A percentile compares a stretch with the other conserved stretches of the same genome.
Conservation (phyloP, 2,888 invertebrate genomes). For the Parelbella ahira region DNA sequence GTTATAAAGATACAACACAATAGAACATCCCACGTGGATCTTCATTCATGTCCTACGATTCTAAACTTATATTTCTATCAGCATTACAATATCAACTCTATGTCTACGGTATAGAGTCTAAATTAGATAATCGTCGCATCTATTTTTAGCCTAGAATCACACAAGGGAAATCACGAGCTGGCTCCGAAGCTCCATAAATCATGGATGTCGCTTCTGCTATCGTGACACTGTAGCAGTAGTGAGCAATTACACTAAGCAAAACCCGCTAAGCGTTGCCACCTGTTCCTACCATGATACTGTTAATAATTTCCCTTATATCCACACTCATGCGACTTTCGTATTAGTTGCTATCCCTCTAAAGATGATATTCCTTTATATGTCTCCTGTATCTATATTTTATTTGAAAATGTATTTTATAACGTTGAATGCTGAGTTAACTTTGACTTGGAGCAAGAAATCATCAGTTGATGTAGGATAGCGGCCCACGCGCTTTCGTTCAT, state of each 20-base stretch:
- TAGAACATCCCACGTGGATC: conserved; percentile 33
- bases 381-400: conserved; percentile 1
- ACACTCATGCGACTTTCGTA: conserved; percentile 32
- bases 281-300: conserved; percentile 62
- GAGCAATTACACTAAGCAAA: conserved; percentile 68
- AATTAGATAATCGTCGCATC: conserved; percentile 1
- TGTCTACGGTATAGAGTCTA: not conserved
- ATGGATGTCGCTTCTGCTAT: conserved; percentile 52
- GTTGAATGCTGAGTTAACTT: conserved; percentile 29
- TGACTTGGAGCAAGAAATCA: conserved; percentile 25
- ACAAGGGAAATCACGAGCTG: conserved; percentile 25
- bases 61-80: conserved; percentile 5
- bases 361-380: conserved; percentile 33
- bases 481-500: conserved; percentile 74
- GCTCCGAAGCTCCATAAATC: conserved; percentile 45
- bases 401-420: conserved; percentile 29
- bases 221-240: conserved; percentile 55
- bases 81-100: conserved; percentile 20
- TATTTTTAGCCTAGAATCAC: conserved; percentile 21
- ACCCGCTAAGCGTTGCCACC: conserved; percentile 63
- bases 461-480: conserved; percentile 56
- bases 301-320: conserved; percentile 49
- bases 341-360: conserved; percentile 29
- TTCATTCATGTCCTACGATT: conserved; percentile 27
- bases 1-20: conserved; percentile 32